Evolutionary conservation across 2,888 invertebrate genomes (phyloP), one percentile per base, ranked within the genome.

Genomic region (Lasiommata megera): DNA sequence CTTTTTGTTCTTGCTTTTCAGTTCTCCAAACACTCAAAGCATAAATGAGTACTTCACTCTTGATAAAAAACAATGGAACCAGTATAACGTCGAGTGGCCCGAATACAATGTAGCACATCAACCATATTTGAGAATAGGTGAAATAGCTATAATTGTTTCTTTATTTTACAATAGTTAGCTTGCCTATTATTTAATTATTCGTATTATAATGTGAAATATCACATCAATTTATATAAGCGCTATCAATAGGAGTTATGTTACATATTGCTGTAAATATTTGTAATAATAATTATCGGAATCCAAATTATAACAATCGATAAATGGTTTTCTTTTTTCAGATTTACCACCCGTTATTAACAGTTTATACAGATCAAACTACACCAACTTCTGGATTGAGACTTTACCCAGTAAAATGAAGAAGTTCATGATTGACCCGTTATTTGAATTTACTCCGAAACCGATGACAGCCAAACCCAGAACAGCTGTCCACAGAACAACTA

Each of bases 321-420:
- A n/a, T n/a, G n/a, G n/a, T 23, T 18, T 38, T 6, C 38, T 36
- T 40, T n/a, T 84, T 82, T 14, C 88, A 96, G 97, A 95, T 58
- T 94, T 95, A 64, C 96, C 96, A 2, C 96, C 96, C 0, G 92
- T 77, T 38, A 92, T 95, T 38, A 93, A 94, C 57, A 93, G 93
- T 61, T 93, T 94, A 67, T 98, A 97, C 82, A 92, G 97, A 38
- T 92, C 94, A 6, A 93, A 94, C 63, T 95, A 95, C 72, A 94
- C 96, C 73, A 93, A 93, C 44, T 96, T 96, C 73, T 98, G 98
- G 98, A 94, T 96, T 66, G 94, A 96, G 54, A 93, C 93, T 38
- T 91, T 98, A 47, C 97, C 97, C 0, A 93, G 94, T 65, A 93
- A 95, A 67, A 90, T 94, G 71, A 93, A 93, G 69, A 91, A 84